Evolutionary conservation across 2,888 invertebrate species (phyloP), one percentile per base, ranked within the genome.

Genomic region (Melinaea marsaeus): DNA sequence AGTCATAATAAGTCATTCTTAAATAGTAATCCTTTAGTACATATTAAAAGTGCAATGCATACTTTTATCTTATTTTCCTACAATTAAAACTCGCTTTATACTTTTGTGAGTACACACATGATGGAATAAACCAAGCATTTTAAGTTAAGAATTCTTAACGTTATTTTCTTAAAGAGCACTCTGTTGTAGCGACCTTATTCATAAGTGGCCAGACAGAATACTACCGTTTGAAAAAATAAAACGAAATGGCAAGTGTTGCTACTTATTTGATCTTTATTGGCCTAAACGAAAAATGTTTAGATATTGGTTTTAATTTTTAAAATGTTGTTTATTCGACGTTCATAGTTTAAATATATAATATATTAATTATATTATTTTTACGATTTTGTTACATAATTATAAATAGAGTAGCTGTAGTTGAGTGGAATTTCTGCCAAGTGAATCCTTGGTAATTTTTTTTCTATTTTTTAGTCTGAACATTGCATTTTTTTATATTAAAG

Each of bases 401-500:
- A 51, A 9, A 51, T 51, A 51, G 32, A 51, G 32, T 51, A 48
- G 48, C 32, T 51, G 9, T 22, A 32, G 32, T 51, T 11, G 32
- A 32, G 2, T 51, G 22, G 51, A 32, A 51, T 32, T 9, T 51
- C 32, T 32, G 51, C 51, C 51, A 61, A 61, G 55, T 60, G 58
- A 63, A 55, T 51, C 22, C 22, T 51, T 32, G 51, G 22, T 51
- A 67, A 34, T 71, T 74, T 74, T 75, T 75, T 71, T 69, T 67
- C 70, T 72, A 42, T 9, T 64, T 61, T 64, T 61, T 65, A 54
- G 66, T 68, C 69, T 67, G 68, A 64, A 62, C 66, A 62, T 62
- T 66, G n/a, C 33, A n/a, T 22, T 34, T 47, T 46, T 58, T 22
- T 22, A 22, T 22, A 22, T 22, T 22, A 22, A 22, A 22, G 22